These are phyloP conservation scores for Deladenus siricidicola DNA, from an alignment of 2,888 invertebrate genomes.

Conservation along the genomic window DNA sequence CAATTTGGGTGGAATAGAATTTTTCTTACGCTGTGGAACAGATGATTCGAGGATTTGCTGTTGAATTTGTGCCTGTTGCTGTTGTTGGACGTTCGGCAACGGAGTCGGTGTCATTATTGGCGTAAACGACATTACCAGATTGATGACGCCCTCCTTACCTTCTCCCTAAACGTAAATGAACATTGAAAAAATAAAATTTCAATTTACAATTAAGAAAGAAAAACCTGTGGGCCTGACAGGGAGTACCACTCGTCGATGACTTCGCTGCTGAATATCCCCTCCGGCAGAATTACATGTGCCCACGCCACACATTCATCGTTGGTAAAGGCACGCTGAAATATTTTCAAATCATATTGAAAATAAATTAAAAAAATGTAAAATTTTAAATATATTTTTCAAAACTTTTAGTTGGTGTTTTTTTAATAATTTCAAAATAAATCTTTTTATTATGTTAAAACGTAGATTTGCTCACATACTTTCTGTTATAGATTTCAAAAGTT, in stretches of 20 bases:
- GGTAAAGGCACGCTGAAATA: conserved; percentile 74
- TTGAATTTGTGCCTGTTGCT: not conserved
- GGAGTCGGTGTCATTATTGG: conserved; percentile 30
- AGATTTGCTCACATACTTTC: too few relatives aligned
- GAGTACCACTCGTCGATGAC: conserved; percentile 91
- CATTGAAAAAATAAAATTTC: not conserved
- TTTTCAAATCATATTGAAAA: not conserved
- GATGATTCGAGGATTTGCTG: not conserved
- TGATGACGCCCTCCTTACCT: conserved; percentile 82
- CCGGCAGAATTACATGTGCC: conserved; percentile 78
- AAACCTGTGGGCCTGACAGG: conserved; percentile 73
- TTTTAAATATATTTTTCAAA: too few relatives aligned
- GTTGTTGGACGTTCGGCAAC: too few relatives aligned
- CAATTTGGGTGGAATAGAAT: too few relatives aligned
- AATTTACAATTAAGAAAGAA: not conserved
- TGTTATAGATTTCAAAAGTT: too few relatives aligned
- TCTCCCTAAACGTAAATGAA: conserved; percentile 64
- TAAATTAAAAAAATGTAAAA: not conserved
- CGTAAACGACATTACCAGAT: conserved; percentile 71
- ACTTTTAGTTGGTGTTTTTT: too few relatives aligned
- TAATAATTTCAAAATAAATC: too few relatives aligned
- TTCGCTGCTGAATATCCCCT: conserved; percentile 68
- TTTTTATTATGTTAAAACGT: too few relatives aligned
- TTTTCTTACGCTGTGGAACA: too few relatives aligned
- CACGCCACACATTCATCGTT: conserved; percentile 92